A percentile compares a stretch with the other conserved stretches of the same genome.
phyloP scores from a whole-genome alignment of 2,888 invertebrate genomes.

The Thecocarcelia acutangulata region DNA sequence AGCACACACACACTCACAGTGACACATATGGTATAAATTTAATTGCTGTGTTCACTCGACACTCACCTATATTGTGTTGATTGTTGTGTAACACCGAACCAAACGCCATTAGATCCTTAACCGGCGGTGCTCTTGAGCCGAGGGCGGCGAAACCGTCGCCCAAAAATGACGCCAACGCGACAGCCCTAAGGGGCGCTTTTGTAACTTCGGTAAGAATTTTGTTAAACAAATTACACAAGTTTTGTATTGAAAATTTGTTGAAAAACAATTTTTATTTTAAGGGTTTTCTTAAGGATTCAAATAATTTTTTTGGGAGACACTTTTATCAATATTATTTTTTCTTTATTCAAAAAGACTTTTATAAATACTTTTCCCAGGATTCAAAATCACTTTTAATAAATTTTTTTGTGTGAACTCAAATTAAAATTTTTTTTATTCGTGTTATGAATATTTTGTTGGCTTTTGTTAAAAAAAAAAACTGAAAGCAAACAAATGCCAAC shows the following conservation, averaged over 20 bases:
- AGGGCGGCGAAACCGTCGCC: constrained; percentile 82
- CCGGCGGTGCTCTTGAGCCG: constrained; percentile 81
- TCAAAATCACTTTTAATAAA: neutral
- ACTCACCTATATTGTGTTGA: constrained; percentile 81
- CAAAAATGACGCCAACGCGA: constrained; percentile 82
- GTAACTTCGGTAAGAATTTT: constrained; percentile 82
- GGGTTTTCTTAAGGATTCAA: neutral
- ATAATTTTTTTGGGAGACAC: neutral
- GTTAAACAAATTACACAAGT: constrained; percentile 70
- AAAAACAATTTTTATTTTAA: neutral
- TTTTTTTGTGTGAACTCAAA: neutral
- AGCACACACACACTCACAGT: neutral
- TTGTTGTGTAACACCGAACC: constrained; percentile 82
- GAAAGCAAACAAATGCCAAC: constrained; percentile 52
- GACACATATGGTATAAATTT: too few relatives aligned
- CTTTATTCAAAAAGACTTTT: too few relatives aligned
- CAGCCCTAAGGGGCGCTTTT: constrained; percentile 82
- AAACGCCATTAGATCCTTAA: constrained; percentile 82
- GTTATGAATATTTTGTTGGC: neutral
- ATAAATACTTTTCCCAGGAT: too few relatives aligned
- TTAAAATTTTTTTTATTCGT: constrained; percentile 19
- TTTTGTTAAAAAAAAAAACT: constrained; percentile 17
- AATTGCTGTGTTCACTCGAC: neutral
- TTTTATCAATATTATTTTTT: neutral
- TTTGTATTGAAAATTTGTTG: constrained; percentile 31